Evolutionary conservation across 2,888 invertebrate species (phyloP).

Genomic region (Eudasyphora cyanicolor): DNA sequence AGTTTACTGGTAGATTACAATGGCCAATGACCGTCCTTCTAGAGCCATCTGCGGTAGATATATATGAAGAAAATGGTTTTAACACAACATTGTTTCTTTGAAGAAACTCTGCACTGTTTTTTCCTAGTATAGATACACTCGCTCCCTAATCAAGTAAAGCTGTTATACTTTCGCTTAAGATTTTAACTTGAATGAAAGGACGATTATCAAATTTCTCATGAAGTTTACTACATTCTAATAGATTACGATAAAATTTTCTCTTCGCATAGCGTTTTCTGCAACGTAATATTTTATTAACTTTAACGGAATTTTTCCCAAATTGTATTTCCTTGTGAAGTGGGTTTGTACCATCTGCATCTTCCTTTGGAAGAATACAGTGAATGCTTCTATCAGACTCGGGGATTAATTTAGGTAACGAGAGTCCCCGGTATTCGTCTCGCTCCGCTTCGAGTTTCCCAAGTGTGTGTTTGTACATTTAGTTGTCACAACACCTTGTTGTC

Average conservation of each 20-base stretch:
- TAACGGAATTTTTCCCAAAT: too few species aligned
- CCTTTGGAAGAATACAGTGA: not conserved
- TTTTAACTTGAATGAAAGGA: conserved; percentile 14
- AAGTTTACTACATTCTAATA: conserved; percentile 6
- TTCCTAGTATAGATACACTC: conserved; percentile 22
- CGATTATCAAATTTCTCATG: conserved; percentile 1
- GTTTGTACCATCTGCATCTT: not conserved
- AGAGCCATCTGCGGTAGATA: conserved; percentile 34
- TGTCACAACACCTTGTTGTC: conserved; percentile 21
- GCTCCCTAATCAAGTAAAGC: conserved; percentile 31
- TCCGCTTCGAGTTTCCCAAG: conserved; percentile 28
- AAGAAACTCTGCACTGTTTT: conserved; percentile 17
- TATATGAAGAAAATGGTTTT: not conserved
- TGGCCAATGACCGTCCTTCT: conserved; percentile 13
- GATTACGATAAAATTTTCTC: conserved; percentile 6
- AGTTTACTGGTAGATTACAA: conserved; percentile 13
- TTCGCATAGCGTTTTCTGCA: too few species aligned
- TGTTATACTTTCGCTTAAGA: not conserved
- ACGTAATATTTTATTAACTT: too few species aligned
- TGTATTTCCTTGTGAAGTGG: too few species aligned
- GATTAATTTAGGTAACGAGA: conserved; percentile 14
- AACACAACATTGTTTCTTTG: not conserved
- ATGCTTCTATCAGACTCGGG: too few species aligned
- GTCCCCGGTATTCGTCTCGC: conserved; percentile 31
- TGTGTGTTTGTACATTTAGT: conserved; percentile 25